phyloP scores from a whole-genome alignment of 2,113 vertebrate species.

The Gambusia affinis region DNA sequence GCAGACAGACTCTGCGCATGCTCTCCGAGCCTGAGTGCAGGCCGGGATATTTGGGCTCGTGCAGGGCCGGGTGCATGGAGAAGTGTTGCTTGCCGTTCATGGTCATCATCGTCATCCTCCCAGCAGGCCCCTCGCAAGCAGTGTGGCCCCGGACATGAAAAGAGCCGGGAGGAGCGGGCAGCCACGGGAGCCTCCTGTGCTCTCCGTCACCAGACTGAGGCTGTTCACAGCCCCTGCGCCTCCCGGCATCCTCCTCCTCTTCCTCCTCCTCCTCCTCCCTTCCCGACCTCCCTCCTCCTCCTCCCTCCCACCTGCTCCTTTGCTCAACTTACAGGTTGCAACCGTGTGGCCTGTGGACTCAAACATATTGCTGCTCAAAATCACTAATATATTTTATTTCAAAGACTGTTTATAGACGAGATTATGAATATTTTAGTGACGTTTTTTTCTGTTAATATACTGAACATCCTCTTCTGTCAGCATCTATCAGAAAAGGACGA shows the following conservation, averaged over 20 bases:
- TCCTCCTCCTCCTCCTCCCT: constrained; percentile 42
- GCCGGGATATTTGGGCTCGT: constrained; percentile 90
- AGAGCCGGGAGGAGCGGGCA: constrained; percentile 67
- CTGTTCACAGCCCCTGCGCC: constrained; percentile 79
- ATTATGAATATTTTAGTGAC: not conserved
- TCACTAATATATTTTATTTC: not conserved
- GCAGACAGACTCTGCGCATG: constrained; percentile 94
- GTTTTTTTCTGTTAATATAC: not conserved
- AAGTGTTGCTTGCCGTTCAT: constrained; percentile 96
- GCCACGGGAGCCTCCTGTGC: constrained; percentile 60
- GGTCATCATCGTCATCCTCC: constrained; percentile 93
- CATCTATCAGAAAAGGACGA: not conserved
- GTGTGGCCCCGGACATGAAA: constrained; percentile 83
- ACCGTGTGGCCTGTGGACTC: constrained; percentile 37
- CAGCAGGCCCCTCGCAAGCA: constrained; percentile 76
- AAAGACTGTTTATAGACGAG: not conserved
- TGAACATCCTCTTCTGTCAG: not conserved
- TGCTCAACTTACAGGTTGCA: constrained; percentile 87
- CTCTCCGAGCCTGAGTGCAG: constrained; percentile 90
- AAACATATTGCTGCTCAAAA: constrained; percentile 12
- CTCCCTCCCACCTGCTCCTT: constrained; percentile 74
- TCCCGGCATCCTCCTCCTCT: constrained; percentile 71
- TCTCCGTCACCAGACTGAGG: constrained; percentile 82
- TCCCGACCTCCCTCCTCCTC: constrained; percentile 48
- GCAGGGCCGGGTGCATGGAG: constrained; percentile 89